phyloP scores from a whole-genome alignment of 2,797 vertebrate genomes.

The Pelodytes ibericus region DNA sequence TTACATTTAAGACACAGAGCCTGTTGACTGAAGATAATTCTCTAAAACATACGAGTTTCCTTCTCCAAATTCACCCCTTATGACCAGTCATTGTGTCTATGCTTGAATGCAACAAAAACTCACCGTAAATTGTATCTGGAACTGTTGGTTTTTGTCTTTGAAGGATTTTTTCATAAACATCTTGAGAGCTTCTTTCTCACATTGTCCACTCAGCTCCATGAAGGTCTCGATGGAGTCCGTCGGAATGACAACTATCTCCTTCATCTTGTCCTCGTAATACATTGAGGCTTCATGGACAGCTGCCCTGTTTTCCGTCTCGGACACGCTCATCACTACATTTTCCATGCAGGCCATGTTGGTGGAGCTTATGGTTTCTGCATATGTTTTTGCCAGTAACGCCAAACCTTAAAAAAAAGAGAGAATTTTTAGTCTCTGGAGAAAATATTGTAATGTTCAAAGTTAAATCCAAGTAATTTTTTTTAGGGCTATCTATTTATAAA shows the following conservation, averaged over 20 bases:
- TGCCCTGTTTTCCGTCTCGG: slow-evolving; percentile 60
- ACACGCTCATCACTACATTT: slow-evolving; percentile 61
- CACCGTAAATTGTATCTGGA: slow-evolving; percentile 17
- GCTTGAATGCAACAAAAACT: neutral
- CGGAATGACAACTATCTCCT: slow-evolving; percentile 55
- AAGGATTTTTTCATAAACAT: slow-evolving; percentile 62
- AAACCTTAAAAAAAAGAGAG: slow-evolving; percentile 55
- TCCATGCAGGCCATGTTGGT: slow-evolving; percentile 63
- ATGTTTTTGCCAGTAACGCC: slow-evolving; percentile 57
- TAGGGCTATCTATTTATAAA: no score
- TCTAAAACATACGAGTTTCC: no score
- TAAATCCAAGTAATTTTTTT: no score
- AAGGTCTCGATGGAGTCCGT: slow-evolving; percentile 48
- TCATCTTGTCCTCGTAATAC: slow-evolving; percentile 59
- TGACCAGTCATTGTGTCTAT: neutral
- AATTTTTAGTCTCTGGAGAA: neutral
- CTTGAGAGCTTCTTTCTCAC: slow-evolving; percentile 50
- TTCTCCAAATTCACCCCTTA: no score
- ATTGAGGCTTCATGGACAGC: slow-evolving; percentile 57
- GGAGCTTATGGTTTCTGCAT: slow-evolving; percentile 61
- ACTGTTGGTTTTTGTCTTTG: slow-evolving; percentile 57
- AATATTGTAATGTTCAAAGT: neutral
- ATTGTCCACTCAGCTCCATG: slow-evolving; percentile 53
- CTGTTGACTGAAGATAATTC: no score
- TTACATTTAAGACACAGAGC: neutral